Base-by-base conservation (phyloP, 2,797 vertebrate species). In the Pampus argenteus region DNA sequence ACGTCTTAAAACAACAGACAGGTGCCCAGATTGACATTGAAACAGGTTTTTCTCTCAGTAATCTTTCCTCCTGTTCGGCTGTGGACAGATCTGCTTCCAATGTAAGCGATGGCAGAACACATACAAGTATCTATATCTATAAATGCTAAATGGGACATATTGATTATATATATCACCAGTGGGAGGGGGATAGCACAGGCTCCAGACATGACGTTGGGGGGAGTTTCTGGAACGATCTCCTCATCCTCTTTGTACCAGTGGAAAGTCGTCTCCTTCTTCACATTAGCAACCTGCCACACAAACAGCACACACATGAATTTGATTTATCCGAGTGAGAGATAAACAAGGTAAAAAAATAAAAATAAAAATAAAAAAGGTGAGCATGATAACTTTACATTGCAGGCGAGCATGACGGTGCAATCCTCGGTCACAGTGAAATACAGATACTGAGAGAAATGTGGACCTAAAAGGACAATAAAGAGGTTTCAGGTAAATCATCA, bases 241-340 rank as follows among this genome's bases (percentile, higher is more conserved):
- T 94, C 94, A 6, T 97, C 97, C 3, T 98, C 96, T 86, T 94
- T 99, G 91, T 92, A 97, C 98, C 98, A 99, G 49, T 94, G 94
- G 94, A 99, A 98, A 51, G 89, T 66, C 0, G 97, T 96, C 64
- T 99, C 97, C 83, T 96, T 99, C 94, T 96, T 98, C 51, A 94
- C 96, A 68, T 99, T 99, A 0, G 98, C 97, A 62, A 98, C 89
- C 98, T 99, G 66, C 49, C 42, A 51, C 6, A 56, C 20, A 68
- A 44, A 56, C 26, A 38, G 6, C 26, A 58, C 18, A 69, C 8
- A 36, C 23, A 5, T 11, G 22, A 17, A 29, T 14, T 6, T 28
- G 26, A 52, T 9, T 22, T 2, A 40, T 4, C 38, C 0, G 14
- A 9, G 57, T 31, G 22, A n/a, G 18, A 15, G 7, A 7, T 11